Percentiles rank a stretch among this genome's conserved stretches.
phyloP scores from a whole-genome alignment of 2,888 invertebrate species.

The Parapristionchus giblindavisi region DNA sequence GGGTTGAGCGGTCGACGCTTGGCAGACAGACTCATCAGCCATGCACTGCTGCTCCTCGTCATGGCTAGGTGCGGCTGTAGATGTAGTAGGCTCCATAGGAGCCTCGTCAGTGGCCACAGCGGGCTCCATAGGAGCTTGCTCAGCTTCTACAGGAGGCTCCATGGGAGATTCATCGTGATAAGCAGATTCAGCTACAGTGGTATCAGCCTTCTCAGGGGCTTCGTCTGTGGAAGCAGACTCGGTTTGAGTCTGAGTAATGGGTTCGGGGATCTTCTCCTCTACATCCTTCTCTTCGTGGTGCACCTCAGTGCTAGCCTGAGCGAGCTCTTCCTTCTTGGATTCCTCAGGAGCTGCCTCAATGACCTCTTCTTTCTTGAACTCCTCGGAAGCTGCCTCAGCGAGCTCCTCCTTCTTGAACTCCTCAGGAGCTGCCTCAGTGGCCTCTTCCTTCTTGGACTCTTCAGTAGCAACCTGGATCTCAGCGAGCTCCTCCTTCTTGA shows the following conservation, averaged over 20 bases:
- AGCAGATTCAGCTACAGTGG: neutral
- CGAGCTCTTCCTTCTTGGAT: neutral
- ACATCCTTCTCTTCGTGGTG: neutral
- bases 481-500: neutral
- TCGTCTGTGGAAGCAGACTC: constrained; percentile 9
- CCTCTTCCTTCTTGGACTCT: constrained; percentile 8
- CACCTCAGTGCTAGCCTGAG: neutral
- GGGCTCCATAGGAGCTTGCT: neutral
- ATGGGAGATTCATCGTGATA: neutral
- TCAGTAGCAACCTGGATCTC: neutral
- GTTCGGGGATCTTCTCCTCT: constrained; percentile 4
- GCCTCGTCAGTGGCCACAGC: neutral
- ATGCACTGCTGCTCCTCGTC: neutral
- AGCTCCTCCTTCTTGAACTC: neutral
- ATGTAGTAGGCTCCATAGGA: neutral
- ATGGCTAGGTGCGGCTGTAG: neutral
- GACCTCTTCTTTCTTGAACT: neutral
- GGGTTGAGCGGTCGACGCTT: neutral
- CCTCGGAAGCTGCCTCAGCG: constrained; percentile 1
- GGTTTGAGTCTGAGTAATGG: neutral
- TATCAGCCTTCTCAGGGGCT: neutral
- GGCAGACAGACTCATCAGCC: neutral
- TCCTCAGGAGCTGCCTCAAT: neutral
- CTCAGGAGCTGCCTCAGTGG: neutral
- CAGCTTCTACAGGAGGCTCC: neutral